Base-by-base conservation (phyloP, 2,888 invertebrate species). In the Epistrophella euchroma region DNA sequence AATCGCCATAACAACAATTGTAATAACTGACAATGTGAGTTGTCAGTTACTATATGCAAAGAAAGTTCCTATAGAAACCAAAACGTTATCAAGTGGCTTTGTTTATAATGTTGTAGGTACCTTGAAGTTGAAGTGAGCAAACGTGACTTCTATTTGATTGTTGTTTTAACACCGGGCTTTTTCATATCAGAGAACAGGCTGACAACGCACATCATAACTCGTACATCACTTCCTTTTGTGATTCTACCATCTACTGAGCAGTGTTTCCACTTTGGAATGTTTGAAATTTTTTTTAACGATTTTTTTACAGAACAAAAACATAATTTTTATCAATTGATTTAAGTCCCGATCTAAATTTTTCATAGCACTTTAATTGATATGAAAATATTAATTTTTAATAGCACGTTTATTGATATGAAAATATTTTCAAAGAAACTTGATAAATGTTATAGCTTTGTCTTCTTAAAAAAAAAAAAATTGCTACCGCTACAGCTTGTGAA, bases 71-170 rank as follows among this genome's bases (percentile, higher is more conserved):
- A 47, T 47, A 47, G 66, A 66, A 47, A 47, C 47, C 19, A 7
- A 47, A 66, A 47, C 32, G 32, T 47, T 32, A 47, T 66, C 32
- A 66, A 66, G 66, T 66, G 66, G 32, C 17, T 35, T 35, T 64
- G 50, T 58, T 15, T 37, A 37, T n/a, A 58, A 9, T 10, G 7
- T 52, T 37, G 3, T 40, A 15, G 5, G 5, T 40, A 32, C 58
- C 47, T 66, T 47, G 47, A 66, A 66, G 45, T 66, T 56, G 52
- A 47, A 85, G 84, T 80, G 72, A 68, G 55, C 60, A 76, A 80
- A 85, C 84, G 84, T 85, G 84, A 85, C 84, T 85, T 85, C 75
- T 72, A 68, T 72, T 68, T 75, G 66, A 50, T 80, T 85, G 84
- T 80, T 85, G 76, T 85, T 76, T 85, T 76, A 55, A 58, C 72